Evolutionary conservation across 1,140 invertebrate species (phyloP).

Genomic region (Sarcophaga peregrina): DNA sequence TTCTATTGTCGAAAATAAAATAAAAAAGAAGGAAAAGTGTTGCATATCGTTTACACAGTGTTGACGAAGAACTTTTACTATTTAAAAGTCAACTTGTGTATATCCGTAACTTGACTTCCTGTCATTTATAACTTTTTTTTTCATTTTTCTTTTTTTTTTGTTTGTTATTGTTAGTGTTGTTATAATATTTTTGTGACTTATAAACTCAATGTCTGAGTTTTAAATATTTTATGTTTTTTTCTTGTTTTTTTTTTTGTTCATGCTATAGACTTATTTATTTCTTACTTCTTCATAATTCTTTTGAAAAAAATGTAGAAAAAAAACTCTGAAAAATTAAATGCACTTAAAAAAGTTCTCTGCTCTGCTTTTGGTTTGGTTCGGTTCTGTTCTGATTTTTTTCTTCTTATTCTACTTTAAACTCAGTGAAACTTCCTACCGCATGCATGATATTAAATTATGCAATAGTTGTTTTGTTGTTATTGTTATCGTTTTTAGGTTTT

Average conservation of each 20-base stretch:
- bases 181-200: not conserved
- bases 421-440: conserved; percentile 23
- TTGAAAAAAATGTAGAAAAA: too few relatives aligned
- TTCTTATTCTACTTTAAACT: not conserved
- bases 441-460: conserved; percentile 19
- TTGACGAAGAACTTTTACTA: conserved; percentile 4
- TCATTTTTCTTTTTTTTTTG: too few relatives aligned
- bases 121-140: not conserved
- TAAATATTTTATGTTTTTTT: not conserved
- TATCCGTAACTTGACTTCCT: conserved; percentile 40
- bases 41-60: not conserved
- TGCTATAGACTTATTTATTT: too few relatives aligned
- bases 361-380: too few relatives aligned
- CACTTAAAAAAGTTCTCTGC: too few relatives aligned
- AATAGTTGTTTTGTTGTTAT: not conserved
- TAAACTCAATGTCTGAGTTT: not conserved
- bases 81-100: conserved; percentile 18
- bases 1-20: too few relatives aligned
- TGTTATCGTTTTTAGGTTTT: not conserved
- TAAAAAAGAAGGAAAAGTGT: too few relatives aligned
- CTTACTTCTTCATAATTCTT: too few relatives aligned
- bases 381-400: not conserved
- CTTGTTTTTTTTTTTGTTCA: not conserved
- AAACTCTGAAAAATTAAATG: too few relatives aligned
- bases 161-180: not conserved